Conservation (phyloP, 2,797 vertebrate genomes). For the Paramormyrops hopkinsi region DNA sequence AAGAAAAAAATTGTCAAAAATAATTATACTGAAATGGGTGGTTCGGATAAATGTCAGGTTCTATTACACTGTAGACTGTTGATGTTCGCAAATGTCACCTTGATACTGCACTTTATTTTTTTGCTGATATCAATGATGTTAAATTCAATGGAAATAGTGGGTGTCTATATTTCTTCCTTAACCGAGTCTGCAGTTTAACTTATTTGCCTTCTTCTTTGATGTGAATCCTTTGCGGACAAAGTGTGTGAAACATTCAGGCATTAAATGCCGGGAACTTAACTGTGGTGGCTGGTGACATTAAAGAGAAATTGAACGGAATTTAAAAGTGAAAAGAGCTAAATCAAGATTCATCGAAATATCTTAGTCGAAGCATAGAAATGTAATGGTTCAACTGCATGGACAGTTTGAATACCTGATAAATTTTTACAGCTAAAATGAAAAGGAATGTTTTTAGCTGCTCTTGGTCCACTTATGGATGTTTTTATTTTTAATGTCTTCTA, state of each 20-base stretch:
- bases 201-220: background rate
- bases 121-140: constrained; percentile 8
- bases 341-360: background rate
- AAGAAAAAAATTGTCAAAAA: constrained; percentile 17
- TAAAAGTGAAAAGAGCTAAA: background rate
- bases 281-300: background rate
- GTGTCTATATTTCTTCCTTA: background rate
- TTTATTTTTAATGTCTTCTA: background rate
- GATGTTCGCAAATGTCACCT: constrained; percentile 8
- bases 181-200: background rate
- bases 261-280: background rate
- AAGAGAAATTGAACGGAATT: background rate
- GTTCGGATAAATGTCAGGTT: background rate
- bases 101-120: constrained; percentile 4
- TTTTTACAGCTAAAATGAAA: background rate
- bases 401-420: background rate
- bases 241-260: background rate
- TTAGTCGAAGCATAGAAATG: background rate
- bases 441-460: background rate
- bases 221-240: background rate
- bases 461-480: background rate
- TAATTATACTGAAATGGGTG: background rate
- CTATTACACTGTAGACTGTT: background rate
- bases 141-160: background rate
- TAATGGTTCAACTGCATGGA: background rate